These are phyloP conservation scores for Hyalella azteca DNA, from an alignment of 2,888 invertebrate genomes.

Conservation along the genomic window DNA sequence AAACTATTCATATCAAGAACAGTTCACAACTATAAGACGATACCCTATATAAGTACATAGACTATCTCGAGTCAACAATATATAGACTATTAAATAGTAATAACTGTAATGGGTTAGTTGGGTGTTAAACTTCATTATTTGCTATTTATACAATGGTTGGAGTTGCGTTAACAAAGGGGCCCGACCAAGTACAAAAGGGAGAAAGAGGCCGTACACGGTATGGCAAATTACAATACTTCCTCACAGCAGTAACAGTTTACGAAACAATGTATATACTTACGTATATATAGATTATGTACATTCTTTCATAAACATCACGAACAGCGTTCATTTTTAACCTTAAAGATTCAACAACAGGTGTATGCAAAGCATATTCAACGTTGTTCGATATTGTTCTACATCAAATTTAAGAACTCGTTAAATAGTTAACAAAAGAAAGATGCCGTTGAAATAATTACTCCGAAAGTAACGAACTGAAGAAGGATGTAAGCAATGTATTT, in stretches of 20 bases:
- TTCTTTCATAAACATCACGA: slow-evolving; percentile 36
- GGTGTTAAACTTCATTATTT: slow-evolving; percentile 30
- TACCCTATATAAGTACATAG: slow-evolving; percentile 24
- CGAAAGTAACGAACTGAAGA: too few relatives aligned
- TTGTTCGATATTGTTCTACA: not conserved
- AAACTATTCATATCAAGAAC: not conserved
- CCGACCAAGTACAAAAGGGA: slow-evolving; percentile 23
- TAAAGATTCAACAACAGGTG: slow-evolving; percentile 32
- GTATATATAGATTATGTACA: slow-evolving; percentile 36
- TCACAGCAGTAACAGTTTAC: slow-evolving; percentile 34
- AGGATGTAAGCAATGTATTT: too few relatives aligned
- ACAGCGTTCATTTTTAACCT: slow-evolving; percentile 32
- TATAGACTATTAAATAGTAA: slow-evolving; percentile 36
- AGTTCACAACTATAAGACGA: slow-evolving; percentile 33
- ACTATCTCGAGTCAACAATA: slow-evolving; percentile 34
- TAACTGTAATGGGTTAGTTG: slow-evolving; percentile 34
- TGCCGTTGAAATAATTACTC: too few relatives aligned
- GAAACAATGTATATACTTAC: slow-evolving; percentile 34
- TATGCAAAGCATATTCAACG: slow-evolving; percentile 17
- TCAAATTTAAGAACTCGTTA: not conserved
- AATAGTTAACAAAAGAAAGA: not conserved
- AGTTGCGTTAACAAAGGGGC: slow-evolving; percentile 24
- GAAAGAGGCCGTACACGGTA: slow-evolving; percentile 23
- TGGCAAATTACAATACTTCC: slow-evolving; percentile 15
- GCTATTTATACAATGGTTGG: slow-evolving; percentile 31